A percentile compares a stretch with the other conserved stretches of the same genome.
Evolutionary conservation across 2,113 vertebrate species (phyloP).

Genomic region (Gopherus evgoodei): DNA sequence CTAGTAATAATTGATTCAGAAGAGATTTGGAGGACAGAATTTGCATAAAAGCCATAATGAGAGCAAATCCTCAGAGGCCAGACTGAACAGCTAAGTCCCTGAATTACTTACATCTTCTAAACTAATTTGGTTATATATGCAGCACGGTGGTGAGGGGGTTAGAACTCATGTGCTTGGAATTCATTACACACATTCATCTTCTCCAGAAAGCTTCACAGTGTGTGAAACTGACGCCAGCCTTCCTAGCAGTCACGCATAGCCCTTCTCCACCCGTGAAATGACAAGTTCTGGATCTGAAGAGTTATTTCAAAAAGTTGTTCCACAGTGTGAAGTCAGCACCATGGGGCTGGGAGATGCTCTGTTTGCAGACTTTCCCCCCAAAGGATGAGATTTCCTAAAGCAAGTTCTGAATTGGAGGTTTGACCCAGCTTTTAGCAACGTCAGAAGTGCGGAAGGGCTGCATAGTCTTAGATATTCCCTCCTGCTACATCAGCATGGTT

Average conservation of each 20-base stretch:
- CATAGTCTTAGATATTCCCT: background rate
- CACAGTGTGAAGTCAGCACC: background rate
- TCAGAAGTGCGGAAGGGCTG: background rate
- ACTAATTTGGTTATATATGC: slow-evolving; percentile 72
- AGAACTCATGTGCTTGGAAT: slow-evolving; percentile 65
- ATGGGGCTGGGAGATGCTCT: fast-evolving
- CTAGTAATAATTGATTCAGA: slow-evolving; percentile 84
- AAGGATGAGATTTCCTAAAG: background rate
- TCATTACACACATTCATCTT: slow-evolving; percentile 69
- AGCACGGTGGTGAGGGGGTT: slow-evolving; percentile 62
- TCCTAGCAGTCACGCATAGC: background rate
- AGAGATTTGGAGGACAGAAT: slow-evolving; percentile 81
- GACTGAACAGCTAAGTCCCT: slow-evolving; percentile 71
- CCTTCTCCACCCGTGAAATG: slow-evolving; percentile 14
- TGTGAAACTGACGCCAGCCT: slow-evolving; percentile 42
- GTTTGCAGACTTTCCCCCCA: background rate
- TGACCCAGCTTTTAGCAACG: background rate
- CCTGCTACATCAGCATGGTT: background rate
- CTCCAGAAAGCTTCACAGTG: slow-evolving; percentile 35
- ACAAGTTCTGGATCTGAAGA: background rate
- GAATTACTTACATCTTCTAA: slow-evolving; percentile 71
- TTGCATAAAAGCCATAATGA: slow-evolving; percentile 82
- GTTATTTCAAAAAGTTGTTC: background rate
- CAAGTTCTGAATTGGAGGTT: background rate
- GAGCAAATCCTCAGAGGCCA: slow-evolving; percentile 73